Conservation (phyloP, 1,140 invertebrate species). For the Musca vetustissima region DNA sequence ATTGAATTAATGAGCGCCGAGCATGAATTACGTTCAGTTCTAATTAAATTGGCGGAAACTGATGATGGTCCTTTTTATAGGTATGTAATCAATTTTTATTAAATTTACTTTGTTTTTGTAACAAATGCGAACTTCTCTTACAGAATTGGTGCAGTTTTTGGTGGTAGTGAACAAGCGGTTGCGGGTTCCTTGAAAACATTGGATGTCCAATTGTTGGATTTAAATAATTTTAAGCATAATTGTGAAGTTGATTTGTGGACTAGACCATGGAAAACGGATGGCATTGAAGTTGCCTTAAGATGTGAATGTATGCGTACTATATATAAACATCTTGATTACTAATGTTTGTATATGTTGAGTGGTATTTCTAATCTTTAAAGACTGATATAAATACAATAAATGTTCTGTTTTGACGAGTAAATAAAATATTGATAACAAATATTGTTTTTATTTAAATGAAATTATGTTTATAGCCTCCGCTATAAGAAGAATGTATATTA, state of each 20-base stretch:
- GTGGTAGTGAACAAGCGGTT: conserved; percentile 5
- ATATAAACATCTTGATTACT: conserved; percentile 9
- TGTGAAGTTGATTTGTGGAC: conserved; percentile 41
- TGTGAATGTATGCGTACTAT: conserved; percentile 14
- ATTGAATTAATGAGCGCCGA: conserved; percentile 29
- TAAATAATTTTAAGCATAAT: conserved; percentile 24
- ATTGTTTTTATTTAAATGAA: too few species aligned
- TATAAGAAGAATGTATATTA: too few species aligned
- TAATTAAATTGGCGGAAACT: conserved; percentile 27
- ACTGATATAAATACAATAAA: too few species aligned
- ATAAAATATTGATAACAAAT: too few species aligned
- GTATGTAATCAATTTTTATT: too few species aligned
- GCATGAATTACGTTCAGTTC: conserved; percentile 25
- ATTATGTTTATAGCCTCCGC: too few species aligned
- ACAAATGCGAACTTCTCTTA: background rate
- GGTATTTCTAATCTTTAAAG: too few species aligned
- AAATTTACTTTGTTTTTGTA: too few species aligned
- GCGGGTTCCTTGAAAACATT: conserved; percentile 1
- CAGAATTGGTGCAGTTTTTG: conserved; percentile 8
- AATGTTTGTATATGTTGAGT: background rate
- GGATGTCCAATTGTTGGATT: background rate
- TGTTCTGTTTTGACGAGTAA: too few species aligned
- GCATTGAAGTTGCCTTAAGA: conserved; percentile 37
- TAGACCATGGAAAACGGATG: conserved; percentile 36
- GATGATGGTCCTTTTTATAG: conserved; percentile 33